Evolutionary conservation across 1,140 invertebrate species (phyloP).

Genomic region (Drosophila pachea): DNA sequence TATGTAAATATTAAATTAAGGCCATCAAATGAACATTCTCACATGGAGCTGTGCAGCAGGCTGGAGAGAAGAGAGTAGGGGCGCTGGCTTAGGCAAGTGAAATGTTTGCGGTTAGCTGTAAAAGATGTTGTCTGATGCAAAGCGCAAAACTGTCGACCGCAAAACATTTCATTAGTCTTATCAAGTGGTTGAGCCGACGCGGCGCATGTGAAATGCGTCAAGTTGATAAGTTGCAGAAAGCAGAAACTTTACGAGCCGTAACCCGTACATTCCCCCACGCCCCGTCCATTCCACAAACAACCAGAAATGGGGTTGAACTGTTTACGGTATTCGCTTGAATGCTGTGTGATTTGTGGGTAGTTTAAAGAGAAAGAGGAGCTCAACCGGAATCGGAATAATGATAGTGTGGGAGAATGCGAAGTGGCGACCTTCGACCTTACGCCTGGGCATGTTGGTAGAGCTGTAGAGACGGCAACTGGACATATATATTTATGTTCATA

Average conservation of each 20-base stretch:
- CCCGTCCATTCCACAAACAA: too few species aligned
- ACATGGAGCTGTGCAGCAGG: too few species aligned
- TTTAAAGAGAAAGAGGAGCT: too few species aligned
- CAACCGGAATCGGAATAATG: too few species aligned
- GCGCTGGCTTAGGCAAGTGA: neutral
- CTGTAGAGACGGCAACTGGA: too few species aligned
- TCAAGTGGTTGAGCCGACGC: conserved; percentile 18
- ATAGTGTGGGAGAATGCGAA: too few species aligned
- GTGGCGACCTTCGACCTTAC: too few species aligned
- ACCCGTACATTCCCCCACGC: neutral
- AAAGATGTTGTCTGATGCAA: conserved; percentile 1
- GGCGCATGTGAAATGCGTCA: conserved; percentile 6
- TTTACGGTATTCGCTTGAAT: neutral
- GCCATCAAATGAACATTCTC: conserved; percentile 36
- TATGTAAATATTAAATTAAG: conserved; percentile 48
- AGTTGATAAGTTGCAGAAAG: neutral
- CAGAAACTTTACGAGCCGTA: neutral
- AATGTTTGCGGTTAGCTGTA: conserved; percentile 33
- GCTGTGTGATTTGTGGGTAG: neutral
- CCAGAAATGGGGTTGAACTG: too few species aligned
- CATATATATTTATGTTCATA: too few species aligned
- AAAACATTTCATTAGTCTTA: conserved; percentile 51
- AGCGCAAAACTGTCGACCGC: conserved; percentile 41
- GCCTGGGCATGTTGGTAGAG: too few species aligned
- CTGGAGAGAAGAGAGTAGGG: neutral